Conservation (phyloP, 2,113 vertebrate species). For the Cricetomys ansorgei region DNA sequence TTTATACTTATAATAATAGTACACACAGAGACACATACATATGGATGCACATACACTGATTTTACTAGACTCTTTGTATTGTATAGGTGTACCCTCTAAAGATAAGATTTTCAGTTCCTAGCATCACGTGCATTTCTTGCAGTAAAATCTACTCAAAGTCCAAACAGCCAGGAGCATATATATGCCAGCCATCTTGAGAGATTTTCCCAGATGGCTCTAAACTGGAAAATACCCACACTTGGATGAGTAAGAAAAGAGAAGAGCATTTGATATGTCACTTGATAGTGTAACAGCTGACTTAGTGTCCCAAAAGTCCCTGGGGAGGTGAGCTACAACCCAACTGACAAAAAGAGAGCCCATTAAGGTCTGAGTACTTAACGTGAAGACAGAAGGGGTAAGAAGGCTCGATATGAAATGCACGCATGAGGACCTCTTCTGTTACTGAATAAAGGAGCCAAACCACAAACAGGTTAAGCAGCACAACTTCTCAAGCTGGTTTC, state of each 20-base stretch:
- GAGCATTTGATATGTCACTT: conserved; percentile 61
- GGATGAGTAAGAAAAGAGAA: conserved; percentile 37
- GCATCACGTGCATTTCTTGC: neutral
- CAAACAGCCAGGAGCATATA: conserved; percentile 9
- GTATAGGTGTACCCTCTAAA: neutral
- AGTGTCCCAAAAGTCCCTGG: conserved; percentile 64
- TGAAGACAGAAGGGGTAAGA: conserved; percentile 57
- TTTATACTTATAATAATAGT: neutral
- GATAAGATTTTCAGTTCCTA: conserved; percentile 38
- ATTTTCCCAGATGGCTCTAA: conserved; percentile 58
- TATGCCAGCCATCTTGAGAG: neutral
- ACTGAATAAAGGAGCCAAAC: conserved; percentile 12
- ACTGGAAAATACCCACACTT: conserved; percentile 47
- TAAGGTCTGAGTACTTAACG: conserved; percentile 51
- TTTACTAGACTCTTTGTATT: neutral
- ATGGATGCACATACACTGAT: too few species aligned
- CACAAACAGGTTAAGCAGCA: neutral
- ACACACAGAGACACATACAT: neutral
- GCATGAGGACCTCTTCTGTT: neutral
- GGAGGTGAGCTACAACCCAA: conserved; percentile 38
- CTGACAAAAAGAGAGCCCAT: conserved; percentile 35
- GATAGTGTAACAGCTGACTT: conserved; percentile 77
- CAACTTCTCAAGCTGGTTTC: neutral
- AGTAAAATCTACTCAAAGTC: conserved; percentile 36
- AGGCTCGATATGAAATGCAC: neutral